These are phyloP conservation scores for Metacarcinus magister DNA, from an alignment of 2,888 invertebrate species.

Conservation along the genomic window DNA sequence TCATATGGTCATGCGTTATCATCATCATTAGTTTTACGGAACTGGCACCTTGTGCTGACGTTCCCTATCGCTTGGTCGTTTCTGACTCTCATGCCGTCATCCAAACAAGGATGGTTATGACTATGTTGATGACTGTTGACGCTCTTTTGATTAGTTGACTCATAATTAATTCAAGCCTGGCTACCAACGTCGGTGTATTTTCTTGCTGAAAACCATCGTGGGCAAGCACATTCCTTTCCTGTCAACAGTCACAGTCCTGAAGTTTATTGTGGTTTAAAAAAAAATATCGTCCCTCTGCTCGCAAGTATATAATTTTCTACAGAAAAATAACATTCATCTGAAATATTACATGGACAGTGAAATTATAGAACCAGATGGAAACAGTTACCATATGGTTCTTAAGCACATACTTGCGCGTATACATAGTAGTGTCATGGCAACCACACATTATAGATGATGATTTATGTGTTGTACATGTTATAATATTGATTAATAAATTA, in stretches of 20 bases:
- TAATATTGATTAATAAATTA: background rate
- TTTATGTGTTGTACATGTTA: background rate
- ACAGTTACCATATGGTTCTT: too few species aligned
- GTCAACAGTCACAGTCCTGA: background rate
- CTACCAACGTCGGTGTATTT: background rate
- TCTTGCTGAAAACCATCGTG: background rate
- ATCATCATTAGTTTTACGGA: too few species aligned
- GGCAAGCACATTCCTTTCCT: background rate
- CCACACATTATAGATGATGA: too few species aligned
- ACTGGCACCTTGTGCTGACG: too few species aligned
- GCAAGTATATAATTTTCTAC: background rate
- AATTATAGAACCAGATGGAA: too few species aligned
- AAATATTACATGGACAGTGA: too few species aligned
- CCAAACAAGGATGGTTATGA: background rate
- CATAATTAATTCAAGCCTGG: background rate
- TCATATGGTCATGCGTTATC: too few species aligned
- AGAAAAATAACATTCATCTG: too few species aligned
- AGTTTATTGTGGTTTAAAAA: background rate
- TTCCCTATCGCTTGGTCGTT: too few species aligned
- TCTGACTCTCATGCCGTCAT: background rate
- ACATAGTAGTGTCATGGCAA: too few species aligned
- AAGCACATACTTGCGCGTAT: too few species aligned
- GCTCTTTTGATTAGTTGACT: background rate
- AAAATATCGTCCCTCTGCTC: background rate
- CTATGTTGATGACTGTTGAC: background rate